Evolutionary conservation across 2,113 vertebrate species (phyloP), one percentile per base, ranked within the genome.

Genomic region (Epinephelus fuscoguttatus): DNA sequence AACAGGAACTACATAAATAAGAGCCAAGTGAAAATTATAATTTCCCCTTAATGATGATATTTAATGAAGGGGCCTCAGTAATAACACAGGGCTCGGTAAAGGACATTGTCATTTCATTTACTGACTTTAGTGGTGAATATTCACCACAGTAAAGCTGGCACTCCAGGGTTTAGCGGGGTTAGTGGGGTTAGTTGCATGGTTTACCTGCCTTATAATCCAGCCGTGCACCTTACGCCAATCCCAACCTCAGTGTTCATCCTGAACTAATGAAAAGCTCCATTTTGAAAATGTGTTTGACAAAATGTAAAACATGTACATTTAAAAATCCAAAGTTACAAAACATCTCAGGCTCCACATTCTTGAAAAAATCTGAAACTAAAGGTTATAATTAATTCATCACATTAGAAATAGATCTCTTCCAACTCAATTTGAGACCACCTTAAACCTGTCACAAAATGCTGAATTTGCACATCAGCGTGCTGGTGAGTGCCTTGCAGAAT

Each of bases 391-490:
- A 1, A 63, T 55, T 23, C 27, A 27, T 42, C 55, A 30, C 1
- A 62, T 21, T 4, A 59, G 2, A 17, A 72, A 37, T 1, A 3
- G 6, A 5, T 52, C 18, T 59, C 27, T 12, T 23, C 40, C 23
- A 49, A 47, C 19, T 52, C 23, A 56, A 25, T 62, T 17, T 74
- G 40, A 76, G 45, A 37, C 45, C 56, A 15, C 1, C 19, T 53
- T 40, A 10, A 27, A 21, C 9, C 2, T 13, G 52, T 70, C 45
- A 67, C 66, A 67, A 19, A 66, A 21, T 19, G 59, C 74, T 63
- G 59, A 75, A 60, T 73, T 13, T 57, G 19, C 21, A 12, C 27
- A 53, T 47, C 45, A 25, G 60, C 49, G 4, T 81, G 66, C 68
- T 33, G 25, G 27, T 0, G 9, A 66, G 70, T 62, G 19, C 9